These are phyloP conservation scores for Euphydryas editha DNA, from an alignment of 2,888 invertebrate genomes.

Conservation along the genomic window DNA sequence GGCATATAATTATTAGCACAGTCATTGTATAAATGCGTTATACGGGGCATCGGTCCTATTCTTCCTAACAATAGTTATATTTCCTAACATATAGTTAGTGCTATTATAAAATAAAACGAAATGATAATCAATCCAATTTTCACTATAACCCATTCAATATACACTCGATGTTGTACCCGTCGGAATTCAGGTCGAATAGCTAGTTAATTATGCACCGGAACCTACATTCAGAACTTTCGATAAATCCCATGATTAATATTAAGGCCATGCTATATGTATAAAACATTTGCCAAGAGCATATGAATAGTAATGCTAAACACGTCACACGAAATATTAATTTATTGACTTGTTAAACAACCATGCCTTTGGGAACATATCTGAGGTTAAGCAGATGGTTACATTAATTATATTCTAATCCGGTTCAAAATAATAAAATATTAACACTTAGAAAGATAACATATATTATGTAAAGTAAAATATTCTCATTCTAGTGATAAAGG, in stretches of 20 bases:
- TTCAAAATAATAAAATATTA: neutral
- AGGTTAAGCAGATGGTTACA: constrained; percentile 12
- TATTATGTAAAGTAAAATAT: neutral
- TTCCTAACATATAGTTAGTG: no score
- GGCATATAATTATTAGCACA: no score
- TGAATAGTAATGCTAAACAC: constrained; percentile 9
- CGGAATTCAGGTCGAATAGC: neutral
- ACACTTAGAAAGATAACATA: neutral
- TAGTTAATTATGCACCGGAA: neutral
- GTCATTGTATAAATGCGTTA: no score
- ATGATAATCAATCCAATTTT: neutral
- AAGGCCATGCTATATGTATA: constrained; percentile 2
- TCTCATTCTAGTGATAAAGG: neutral
- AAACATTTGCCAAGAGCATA: constrained; percentile 9
- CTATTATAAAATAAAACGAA: no score
- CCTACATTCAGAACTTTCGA: neutral
- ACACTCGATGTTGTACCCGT: neutral
- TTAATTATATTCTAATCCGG: constrained; percentile 3
- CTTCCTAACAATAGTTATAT: no score
- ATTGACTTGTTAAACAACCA: constrained; percentile 18
- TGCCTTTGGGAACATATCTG: constrained; percentile 11
- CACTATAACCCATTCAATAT: neutral
- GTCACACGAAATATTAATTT: constrained; percentile 11
- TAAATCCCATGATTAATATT: constrained; percentile 2
- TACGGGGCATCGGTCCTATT: no score